A percentile compares a stretch with the other conserved stretches of the same genome.
These are phyloP conservation scores for Cecidostiba fungosa DNA, from an alignment of 2,888 invertebrate genomes.

Conservation along the genomic window DNA sequence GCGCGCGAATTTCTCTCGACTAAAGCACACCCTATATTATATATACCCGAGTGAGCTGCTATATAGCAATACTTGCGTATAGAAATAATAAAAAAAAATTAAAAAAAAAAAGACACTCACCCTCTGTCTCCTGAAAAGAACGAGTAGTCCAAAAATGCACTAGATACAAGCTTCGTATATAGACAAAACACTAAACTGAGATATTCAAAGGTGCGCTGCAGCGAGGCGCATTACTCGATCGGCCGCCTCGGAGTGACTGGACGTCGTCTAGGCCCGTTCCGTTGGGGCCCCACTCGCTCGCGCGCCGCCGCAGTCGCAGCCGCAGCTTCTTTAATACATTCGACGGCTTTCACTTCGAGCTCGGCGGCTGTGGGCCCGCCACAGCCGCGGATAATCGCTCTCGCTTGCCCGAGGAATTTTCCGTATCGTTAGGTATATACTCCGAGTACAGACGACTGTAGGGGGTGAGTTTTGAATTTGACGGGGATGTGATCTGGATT, in stretches of 20 bases:
- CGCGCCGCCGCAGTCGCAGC: conserved; percentile 57
- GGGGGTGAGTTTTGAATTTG: neutral
- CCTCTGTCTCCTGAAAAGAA: too few relatives aligned
- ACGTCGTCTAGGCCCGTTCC: conserved; percentile 58
- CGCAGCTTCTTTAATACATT: conserved; percentile 74
- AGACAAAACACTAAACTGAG: neutral
- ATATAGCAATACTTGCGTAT: too few relatives aligned
- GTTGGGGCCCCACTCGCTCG: conserved; percentile 63
- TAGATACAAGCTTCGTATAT: neutral
- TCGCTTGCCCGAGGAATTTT: conserved; percentile 36
- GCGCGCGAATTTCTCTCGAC: too few relatives aligned
- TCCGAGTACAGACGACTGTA: too few relatives aligned
- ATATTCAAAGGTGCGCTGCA: neutral
- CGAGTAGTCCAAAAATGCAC: too few relatives aligned
- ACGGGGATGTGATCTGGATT: too few relatives aligned
- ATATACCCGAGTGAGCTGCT: too few relatives aligned
- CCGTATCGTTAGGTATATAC: too few relatives aligned
- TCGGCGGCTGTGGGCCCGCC: conserved; percentile 37
- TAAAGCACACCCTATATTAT: neutral
- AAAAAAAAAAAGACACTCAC: neutral
- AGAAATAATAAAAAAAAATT: too few relatives aligned
- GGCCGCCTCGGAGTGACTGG: conserved; percentile 78
- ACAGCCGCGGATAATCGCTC: neutral
- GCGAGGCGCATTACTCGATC: conserved; percentile 70
- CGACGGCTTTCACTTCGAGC: conserved; percentile 76